Conservation (phyloP, 92 coral and sea anemone genomes). For the Epizoanthus rinbou region DNA sequence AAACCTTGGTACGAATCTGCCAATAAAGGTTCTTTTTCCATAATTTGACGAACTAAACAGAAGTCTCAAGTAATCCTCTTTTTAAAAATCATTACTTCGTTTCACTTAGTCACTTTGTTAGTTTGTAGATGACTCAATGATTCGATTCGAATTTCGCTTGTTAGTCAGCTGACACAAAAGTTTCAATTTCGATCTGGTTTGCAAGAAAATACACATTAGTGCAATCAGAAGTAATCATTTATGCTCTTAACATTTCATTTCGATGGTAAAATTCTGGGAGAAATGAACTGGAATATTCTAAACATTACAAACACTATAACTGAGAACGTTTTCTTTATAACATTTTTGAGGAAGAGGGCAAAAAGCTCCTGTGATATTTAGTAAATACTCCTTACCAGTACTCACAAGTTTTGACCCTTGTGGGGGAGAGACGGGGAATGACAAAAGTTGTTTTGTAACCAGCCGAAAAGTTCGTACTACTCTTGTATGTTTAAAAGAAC, state of each 20-base stretch:
- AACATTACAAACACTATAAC: background rate
- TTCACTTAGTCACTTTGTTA: background rate
- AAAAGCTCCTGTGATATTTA: background rate
- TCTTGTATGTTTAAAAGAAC: too few relatives aligned
- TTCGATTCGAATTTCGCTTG: constrained; percentile 15
- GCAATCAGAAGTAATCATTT: background rate
- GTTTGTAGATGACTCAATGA: too few relatives aligned
- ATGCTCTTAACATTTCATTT: background rate
- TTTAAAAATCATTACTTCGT: background rate
- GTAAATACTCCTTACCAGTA: constrained; percentile 6
- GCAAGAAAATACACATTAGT: background rate
- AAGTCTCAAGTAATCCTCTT: background rate
- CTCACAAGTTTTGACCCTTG: too few relatives aligned
- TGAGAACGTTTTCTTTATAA: background rate
- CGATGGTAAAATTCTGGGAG: background rate
- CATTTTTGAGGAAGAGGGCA: background rate
- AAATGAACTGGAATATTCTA: background rate
- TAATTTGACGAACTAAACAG: background rate
- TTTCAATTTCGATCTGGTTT: background rate
- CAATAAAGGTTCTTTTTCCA: constrained; percentile 8
- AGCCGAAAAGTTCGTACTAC: too few relatives aligned
- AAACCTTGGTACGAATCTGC: constrained; percentile 18
- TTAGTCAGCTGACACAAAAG: constrained; percentile 7
- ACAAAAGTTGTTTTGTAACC: too few relatives aligned
- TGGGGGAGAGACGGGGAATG: too few relatives aligned